These are phyloP conservation scores for Drosophila nr. medialis DNA, from an alignment of 2,888 invertebrate species.

Conservation along the genomic window DNA sequence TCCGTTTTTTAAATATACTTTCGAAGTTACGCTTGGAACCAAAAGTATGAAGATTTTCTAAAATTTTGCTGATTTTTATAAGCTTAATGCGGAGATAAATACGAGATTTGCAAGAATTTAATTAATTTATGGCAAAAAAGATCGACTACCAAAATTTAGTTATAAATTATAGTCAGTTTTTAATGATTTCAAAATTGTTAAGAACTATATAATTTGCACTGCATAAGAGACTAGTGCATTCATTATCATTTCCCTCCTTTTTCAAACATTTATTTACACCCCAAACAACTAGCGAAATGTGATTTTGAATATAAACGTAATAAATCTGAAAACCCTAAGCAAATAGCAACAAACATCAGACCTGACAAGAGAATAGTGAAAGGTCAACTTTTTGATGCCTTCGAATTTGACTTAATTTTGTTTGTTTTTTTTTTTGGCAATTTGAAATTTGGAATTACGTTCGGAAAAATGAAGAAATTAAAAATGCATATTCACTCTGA, in stretches of 20 bases:
- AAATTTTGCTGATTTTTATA: too few species aligned
- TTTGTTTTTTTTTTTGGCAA: neutral
- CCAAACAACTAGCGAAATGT: neutral
- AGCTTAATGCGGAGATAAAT: too few species aligned
- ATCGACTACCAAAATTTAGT: rapidly evolving
- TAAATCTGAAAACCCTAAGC: neutral
- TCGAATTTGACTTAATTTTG: neutral
- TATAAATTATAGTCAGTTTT: too few species aligned
- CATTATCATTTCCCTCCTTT: constrained; percentile 8
- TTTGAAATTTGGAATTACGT: neutral
- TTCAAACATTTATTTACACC: neutral
- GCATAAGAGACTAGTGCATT: constrained; percentile 21
- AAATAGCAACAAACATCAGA: neutral
- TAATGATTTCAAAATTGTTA: too few species aligned
- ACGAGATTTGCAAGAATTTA: too few species aligned
- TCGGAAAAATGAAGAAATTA: neutral
- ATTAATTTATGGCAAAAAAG: too few species aligned
- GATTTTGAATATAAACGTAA: neutral
- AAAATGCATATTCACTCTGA: neutral
- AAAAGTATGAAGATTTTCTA: too few species aligned
- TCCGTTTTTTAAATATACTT: too few species aligned
- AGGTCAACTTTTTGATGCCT: neutral
- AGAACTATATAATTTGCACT: neutral
- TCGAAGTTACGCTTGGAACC: too few species aligned
- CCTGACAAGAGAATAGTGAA: too few species aligned